Percentiles rank a stretch among this genome's conserved stretches.
phyloP scores from a whole-genome alignment of 2,113 vertebrate species.

The Dicerorhinus sumatrensis region DNA sequence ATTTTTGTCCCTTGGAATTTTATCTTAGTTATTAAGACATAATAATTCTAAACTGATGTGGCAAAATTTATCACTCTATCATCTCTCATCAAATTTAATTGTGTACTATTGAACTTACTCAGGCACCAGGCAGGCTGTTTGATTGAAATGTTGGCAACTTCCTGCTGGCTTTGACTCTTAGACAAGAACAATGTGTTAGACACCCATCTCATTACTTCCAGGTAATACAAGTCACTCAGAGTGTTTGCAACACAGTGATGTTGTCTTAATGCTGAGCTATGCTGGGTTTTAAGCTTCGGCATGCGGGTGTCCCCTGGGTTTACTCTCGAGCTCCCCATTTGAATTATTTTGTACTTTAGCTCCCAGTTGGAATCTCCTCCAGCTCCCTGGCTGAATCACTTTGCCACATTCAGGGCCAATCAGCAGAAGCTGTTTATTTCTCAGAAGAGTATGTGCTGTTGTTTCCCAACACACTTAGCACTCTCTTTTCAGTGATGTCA shows the following conservation, averaged over 20 bases:
- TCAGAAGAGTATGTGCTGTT: constrained; percentile 50
- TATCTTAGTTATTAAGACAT: background rate
- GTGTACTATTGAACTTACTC: background rate
- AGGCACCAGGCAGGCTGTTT: background rate
- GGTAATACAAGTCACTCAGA: background rate
- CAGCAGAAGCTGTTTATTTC: constrained; percentile 74
- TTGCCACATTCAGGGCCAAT: constrained; percentile 67
- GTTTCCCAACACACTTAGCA: constrained; percentile 34
- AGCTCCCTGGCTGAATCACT: constrained; percentile 60
- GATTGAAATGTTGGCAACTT: background rate
- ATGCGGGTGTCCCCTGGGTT: constrained; percentile 38
- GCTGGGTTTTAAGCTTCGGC: constrained; percentile 59
- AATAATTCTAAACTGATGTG: background rate
- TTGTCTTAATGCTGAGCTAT: constrained; percentile 11
- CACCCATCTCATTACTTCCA: background rate
- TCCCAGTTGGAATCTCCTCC: constrained; percentile 65
- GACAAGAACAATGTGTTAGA: background rate
- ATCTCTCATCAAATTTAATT: background rate
- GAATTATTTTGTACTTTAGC: constrained; percentile 72
- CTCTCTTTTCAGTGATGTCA: constrained; percentile 58
- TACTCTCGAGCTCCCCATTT: constrained; percentile 53
- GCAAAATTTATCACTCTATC: background rate
- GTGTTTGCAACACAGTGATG: background rate
- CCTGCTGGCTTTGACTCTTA: background rate
- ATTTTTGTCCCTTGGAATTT: background rate